A percentile compares a stretch with the other conserved stretches of the same genome.
Conservation (phyloP, 2,888 invertebrate species). For the Conchocele bisecta region DNA sequence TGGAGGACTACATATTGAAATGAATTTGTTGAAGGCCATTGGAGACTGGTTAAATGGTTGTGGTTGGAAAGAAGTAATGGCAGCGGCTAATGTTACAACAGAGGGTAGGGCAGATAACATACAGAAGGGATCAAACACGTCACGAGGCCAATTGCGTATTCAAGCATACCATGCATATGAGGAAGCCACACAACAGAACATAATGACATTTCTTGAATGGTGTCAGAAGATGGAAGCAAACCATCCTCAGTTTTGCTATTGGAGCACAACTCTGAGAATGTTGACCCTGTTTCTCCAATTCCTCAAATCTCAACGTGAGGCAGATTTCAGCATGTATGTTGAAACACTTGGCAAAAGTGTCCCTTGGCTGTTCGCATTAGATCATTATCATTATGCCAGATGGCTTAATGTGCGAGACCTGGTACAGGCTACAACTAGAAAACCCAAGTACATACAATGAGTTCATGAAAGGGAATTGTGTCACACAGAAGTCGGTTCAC, state of each 20-base stretch:
- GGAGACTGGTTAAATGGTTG: no score
- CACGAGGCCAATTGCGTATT: background rate
- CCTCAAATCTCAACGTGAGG: constrained; percentile 21
- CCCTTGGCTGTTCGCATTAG: constrained; percentile 43
- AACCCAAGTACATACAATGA: background rate
- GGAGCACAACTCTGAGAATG: constrained; percentile 19
- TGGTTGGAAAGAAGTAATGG: no score
- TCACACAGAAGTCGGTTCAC: constrained; percentile 1
- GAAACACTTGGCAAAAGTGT: constrained; percentile 15
- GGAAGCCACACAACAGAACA: background rate
- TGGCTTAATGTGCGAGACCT: constrained; percentile 40
- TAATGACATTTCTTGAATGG: background rate
- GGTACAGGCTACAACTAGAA: background rate
- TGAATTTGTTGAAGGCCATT: no score
- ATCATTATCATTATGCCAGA: constrained; percentile 39
- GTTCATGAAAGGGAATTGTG: constrained; percentile 5
- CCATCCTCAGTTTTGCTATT: constrained; percentile 28
- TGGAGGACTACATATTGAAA: no score
- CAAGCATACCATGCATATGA: background rate
- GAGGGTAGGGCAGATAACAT: background rate
- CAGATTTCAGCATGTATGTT: constrained; percentile 15
- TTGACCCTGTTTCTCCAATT: constrained; percentile 24
- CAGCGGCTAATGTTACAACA: no score
- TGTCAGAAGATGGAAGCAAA: background rate
- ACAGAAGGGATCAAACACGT: background rate